Conservation (phyloP, 2,113 vertebrate species). For the Cinclus cinclus region DNA sequence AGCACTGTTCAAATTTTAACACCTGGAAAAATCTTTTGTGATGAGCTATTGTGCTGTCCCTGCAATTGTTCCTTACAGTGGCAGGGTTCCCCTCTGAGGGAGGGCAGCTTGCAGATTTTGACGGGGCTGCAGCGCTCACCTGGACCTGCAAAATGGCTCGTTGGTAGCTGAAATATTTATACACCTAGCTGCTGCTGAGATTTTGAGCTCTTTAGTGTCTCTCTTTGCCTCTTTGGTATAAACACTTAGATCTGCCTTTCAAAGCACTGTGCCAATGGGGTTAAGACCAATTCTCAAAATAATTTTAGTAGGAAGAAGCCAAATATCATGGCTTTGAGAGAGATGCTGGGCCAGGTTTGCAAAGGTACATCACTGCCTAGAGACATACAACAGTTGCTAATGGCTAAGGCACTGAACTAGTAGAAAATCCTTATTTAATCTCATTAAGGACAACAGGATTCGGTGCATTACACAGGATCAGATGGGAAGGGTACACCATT, state of each 20-base stretch:
- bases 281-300: not conserved
- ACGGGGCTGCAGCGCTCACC: not conserved
- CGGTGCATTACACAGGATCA: not conserved
- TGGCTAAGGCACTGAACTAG: not conserved
- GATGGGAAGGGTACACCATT: not conserved
- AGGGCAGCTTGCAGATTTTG: not conserved
- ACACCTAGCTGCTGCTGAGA: not conserved
- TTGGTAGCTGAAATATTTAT: not conserved
- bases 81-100: not conserved
- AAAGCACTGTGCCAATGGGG: not conserved
- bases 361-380: not conserved
- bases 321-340: not conserved
- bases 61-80: not conserved
- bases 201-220: not conserved
- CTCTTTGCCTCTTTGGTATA: not conserved
- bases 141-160: not conserved
- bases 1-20: not conserved
- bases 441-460: slow-evolving; percentile 5
- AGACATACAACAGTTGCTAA: not conserved
- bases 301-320: not conserved
- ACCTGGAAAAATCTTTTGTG: not conserved
- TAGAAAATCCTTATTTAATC: slow-evolving; percentile 27
- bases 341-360: not conserved
- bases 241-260: not conserved
- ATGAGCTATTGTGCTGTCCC: not conserved